Conservation (phyloP, 2,888 invertebrate species). For the Matsumyia berberina region DNA sequence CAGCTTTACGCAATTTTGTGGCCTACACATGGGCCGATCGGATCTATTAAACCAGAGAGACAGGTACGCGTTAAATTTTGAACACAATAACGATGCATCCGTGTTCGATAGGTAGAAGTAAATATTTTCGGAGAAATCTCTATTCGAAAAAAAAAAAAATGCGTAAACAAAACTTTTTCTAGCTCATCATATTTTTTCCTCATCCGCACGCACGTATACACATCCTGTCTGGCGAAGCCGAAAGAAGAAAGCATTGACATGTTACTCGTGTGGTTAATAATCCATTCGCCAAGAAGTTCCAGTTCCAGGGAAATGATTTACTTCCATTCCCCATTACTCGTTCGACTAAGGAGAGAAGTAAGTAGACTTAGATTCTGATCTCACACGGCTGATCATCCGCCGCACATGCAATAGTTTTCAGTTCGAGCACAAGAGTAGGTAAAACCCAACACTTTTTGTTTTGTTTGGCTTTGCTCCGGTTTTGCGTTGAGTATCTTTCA, state of each 20-base stretch:
- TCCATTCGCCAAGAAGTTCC: slow-evolving; percentile 37
- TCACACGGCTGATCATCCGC: neutral
- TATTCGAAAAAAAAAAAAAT: neutral
- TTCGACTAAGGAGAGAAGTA: neutral
- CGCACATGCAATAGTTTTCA: neutral
- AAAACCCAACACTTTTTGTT: slow-evolving; percentile 68
- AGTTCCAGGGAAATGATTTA: slow-evolving; percentile 46
- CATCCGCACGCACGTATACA: slow-evolving; percentile 5
- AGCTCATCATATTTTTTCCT: slow-evolving; percentile 7
- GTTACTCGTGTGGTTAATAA: slow-evolving; percentile 13
- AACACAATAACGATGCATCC: too few relatives aligned
- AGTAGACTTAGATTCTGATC: slow-evolving; percentile 3
- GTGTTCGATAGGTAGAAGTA: neutral
- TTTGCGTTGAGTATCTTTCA: slow-evolving; percentile 30
- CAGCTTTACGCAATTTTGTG: slow-evolving; percentile 19
- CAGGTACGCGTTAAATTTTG: too few relatives aligned
- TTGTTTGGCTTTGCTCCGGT: slow-evolving; percentile 53
- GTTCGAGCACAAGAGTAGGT: neutral
- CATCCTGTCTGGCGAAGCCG: slow-evolving; percentile 20
- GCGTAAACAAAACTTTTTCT: slow-evolving; percentile 17
- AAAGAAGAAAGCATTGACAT: slow-evolving; percentile 18
- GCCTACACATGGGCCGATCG: neutral
- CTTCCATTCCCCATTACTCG: slow-evolving; percentile 9
- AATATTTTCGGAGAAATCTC: slow-evolving; percentile 13
- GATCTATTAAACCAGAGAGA: too few relatives aligned